Evolutionary conservation across 2,888 invertebrate genomes (phyloP), one percentile per base, ranked within the genome.

Genomic region (Caenorhabditis sp.): DNA sequence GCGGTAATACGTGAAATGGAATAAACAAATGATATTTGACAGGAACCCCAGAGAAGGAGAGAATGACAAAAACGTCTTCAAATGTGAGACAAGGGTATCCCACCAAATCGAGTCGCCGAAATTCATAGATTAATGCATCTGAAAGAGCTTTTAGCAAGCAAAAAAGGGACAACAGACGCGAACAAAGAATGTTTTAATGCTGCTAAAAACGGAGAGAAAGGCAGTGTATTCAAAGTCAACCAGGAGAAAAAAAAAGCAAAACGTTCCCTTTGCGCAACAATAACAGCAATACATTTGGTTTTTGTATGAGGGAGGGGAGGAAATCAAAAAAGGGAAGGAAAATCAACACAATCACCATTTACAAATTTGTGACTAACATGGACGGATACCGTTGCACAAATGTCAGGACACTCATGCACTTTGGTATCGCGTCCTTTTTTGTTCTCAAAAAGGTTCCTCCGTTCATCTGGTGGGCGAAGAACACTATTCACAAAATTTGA

Each of bases 91-190:
- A 63, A 51, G 31, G 19, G 47, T 10, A 8, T 26, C 44, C 6
- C 28, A 16, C 24, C 54, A 72, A 70, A 72, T 56, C 54, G 70
- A 63, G 64, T 26, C 31, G 49, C 77, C 66, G 44, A 82, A 82
- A 82, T 82, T 82, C 82, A 82, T 82, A 77, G 82, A 82, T 82
- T 77, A 72, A 82, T 82, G 82, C 82, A 82, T 82, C 77, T 76
- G 77, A 68, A 82, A 82, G 72, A 72, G 82, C 76, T 61, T 77
- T 82, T 73, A 51, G 28, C 58, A 28, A 19, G 41, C 47, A 31
- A 35, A 49, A 49, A 63, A 26, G 19, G 28, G 56, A 44, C 35
- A 58, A 41, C 44, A 51, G 68, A 49, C 68, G 31, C 38, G 49
- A 68, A 68, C 73, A 68, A 73, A 68, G 61, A 80, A 58, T 63